Percentiles rank a stretch among this genome's conserved stretches.
These are phyloP conservation scores for Troides helena DNA, from an alignment of 2,888 invertebrate species.

Conservation along the genomic window DNA sequence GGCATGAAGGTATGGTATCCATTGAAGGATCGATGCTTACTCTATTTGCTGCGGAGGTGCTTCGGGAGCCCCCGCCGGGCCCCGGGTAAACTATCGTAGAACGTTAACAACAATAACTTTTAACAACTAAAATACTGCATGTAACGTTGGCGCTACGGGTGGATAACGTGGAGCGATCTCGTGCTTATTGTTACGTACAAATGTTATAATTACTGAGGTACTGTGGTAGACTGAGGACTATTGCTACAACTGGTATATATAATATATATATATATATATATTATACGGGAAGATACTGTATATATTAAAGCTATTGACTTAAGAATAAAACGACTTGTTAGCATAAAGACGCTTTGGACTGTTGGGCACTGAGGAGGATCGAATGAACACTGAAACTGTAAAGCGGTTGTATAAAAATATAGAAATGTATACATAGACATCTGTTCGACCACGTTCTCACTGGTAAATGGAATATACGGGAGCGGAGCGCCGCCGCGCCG, in stretches of 20 bases:
- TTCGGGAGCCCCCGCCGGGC: background rate
- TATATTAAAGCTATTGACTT: constrained; percentile 76
- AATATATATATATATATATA: constrained; percentile 57
- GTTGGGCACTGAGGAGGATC: background rate
- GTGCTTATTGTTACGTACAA: constrained; percentile 43
- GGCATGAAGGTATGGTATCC: no score
- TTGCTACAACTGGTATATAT: constrained; percentile 64
- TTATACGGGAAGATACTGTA: constrained; percentile 76
- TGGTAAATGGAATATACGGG: no score
- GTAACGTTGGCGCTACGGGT: constrained; percentile 27
- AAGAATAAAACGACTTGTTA: constrained; percentile 66
- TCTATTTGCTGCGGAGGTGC: no score
- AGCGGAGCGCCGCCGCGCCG: no score
- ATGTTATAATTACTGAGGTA: constrained; percentile 73
- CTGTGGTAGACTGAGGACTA: constrained; percentile 72
- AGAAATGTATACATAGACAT: background rate
- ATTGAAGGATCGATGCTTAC: no score
- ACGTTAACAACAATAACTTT: constrained; percentile 29
- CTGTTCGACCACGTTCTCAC: background rate
- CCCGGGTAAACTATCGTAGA: constrained; percentile 29
- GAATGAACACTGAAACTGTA: background rate
- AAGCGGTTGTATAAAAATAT: background rate
- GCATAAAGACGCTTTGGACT: constrained; percentile 37
- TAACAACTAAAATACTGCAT: constrained; percentile 47
- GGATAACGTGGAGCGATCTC: constrained; percentile 35